Percentiles rank a stretch among this genome's conserved stretches.
phyloP scores from a whole-genome alignment of 1,140 invertebrate genomes.

The Piezodorus guildinii region DNA sequence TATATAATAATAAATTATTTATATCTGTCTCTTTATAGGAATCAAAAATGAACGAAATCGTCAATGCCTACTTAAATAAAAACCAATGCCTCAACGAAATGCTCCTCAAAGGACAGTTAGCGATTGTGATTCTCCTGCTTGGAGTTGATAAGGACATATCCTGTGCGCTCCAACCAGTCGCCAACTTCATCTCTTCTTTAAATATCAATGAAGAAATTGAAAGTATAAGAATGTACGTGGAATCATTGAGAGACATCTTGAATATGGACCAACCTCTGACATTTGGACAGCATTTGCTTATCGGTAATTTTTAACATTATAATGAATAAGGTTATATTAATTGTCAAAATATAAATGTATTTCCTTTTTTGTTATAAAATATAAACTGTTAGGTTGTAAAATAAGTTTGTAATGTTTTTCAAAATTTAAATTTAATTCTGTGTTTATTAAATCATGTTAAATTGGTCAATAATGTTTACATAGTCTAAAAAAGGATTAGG shows the following conservation, averaged over 20 bases:
- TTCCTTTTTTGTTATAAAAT: too few relatives aligned
- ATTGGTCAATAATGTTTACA: too few relatives aligned
- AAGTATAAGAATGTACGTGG: conserved; percentile 34
- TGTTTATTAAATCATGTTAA: too few relatives aligned
- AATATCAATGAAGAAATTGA: conserved; percentile 33
- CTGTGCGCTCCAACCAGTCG: conserved; percentile 29
- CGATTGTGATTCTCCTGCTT: conserved; percentile 33
- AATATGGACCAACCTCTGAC: conserved; percentile 31
- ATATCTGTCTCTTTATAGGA: conserved; percentile 30
- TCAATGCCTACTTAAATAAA: conserved; percentile 29
- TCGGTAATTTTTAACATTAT: conserved; percentile 28
- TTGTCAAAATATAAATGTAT: too few relatives aligned
- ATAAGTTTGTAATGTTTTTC: too few relatives aligned
- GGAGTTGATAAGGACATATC: conserved; percentile 31
- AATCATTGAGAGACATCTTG: conserved; percentile 34
- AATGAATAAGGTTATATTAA: too few relatives aligned
- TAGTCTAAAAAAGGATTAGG: too few relatives aligned
- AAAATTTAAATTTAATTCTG: too few relatives aligned
- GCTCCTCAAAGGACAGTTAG: conserved; percentile 36
- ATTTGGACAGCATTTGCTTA: conserved; percentile 33
- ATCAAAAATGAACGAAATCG: conserved; percentile 31
- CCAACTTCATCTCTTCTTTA: conserved; percentile 28
- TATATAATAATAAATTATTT: neutral
- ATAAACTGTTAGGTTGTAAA: too few relatives aligned
- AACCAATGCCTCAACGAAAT: conserved; percentile 24